These are phyloP conservation scores for Drosophila tsacasi DNA, from an alignment of 1,140 invertebrate species.

Conservation along the genomic window DNA sequence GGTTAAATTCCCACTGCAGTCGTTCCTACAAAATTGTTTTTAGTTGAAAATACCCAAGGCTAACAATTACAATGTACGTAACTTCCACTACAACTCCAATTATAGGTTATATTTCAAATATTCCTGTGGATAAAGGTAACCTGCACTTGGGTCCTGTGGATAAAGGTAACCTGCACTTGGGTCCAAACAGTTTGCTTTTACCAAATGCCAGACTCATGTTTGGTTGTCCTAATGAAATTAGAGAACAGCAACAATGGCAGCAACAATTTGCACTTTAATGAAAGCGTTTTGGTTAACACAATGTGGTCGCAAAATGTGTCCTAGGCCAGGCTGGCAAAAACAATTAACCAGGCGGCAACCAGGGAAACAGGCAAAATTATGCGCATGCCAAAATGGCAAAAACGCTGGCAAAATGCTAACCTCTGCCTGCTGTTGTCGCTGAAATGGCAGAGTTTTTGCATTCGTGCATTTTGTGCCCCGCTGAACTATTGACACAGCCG, in stretches of 20 bases:
- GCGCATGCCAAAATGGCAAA: conserved; percentile 52
- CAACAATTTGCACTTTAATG: conserved; percentile 58
- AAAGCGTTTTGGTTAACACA: conserved; percentile 37
- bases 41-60: not conserved
- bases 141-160: not conserved
- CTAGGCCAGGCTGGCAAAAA: conserved; percentile 4
- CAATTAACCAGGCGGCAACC: conserved; percentile 32
- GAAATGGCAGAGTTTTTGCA: conserved; percentile 42
- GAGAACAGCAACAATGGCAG: conserved; percentile 22
- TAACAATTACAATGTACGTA: not conserved
- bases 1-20: not conserved
- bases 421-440: conserved; percentile 15
- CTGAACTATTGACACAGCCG: conserved; percentile 62
- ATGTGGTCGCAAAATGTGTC: conserved; percentile 6
- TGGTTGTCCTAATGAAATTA: conserved; percentile 37
- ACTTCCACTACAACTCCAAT: not conserved
- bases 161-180: not conserved
- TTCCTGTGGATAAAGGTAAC: conserved; percentile 1
- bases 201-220: conserved; percentile 17
- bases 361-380: conserved; percentile 56
- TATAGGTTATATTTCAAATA: not conserved
- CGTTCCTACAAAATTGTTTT: not conserved
- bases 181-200: conserved; percentile 22
- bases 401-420: conserved; percentile 29
- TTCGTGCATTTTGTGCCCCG: conserved; percentile 37